Conservation (phyloP, 2,113 vertebrate species). For the Pygoscelis antarcticus region DNA sequence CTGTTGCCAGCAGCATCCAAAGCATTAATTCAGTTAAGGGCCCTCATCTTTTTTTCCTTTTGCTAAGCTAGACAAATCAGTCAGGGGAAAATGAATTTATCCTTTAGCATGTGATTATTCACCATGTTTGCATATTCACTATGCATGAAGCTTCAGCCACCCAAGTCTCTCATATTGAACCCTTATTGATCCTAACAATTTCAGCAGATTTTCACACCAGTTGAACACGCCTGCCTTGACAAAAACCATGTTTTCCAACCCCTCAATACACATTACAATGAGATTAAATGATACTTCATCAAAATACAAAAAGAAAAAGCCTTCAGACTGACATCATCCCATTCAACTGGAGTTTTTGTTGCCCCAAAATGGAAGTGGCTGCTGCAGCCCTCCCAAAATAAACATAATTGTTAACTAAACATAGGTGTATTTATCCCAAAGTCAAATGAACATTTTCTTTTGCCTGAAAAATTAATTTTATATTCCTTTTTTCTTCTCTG, state of each 20-base stretch:
- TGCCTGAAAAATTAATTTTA: not conserved
- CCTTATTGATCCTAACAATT: not conserved
- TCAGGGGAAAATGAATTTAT: not conserved
- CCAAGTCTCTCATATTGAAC: not conserved
- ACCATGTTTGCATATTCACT: not conserved
- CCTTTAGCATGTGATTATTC: not conserved
- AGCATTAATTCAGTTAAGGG: not conserved
- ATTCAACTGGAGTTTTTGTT: not conserved
- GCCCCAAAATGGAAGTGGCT: not conserved
- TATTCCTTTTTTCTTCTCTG: not conserved
- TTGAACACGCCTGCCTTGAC: not conserved
- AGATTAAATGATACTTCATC: slow-evolving; percentile 22
- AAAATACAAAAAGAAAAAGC: slow-evolving; percentile 12
- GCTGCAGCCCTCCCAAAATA: slow-evolving; percentile 36
- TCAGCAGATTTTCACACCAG: not conserved
- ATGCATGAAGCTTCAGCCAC: not conserved
- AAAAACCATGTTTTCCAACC: not conserved
- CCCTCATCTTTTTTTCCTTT: not conserved
- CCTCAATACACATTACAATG: not conserved
- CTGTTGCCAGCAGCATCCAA: not conserved
- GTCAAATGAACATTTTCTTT: not conserved
- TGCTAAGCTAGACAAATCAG: not conserved
- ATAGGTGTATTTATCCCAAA: not conserved
- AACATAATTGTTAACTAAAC: not conserved
- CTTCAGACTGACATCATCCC: not conserved